Evolutionary conservation across 2,888 invertebrate genomes (phyloP).

Genomic region (Papilio protenor): DNA sequence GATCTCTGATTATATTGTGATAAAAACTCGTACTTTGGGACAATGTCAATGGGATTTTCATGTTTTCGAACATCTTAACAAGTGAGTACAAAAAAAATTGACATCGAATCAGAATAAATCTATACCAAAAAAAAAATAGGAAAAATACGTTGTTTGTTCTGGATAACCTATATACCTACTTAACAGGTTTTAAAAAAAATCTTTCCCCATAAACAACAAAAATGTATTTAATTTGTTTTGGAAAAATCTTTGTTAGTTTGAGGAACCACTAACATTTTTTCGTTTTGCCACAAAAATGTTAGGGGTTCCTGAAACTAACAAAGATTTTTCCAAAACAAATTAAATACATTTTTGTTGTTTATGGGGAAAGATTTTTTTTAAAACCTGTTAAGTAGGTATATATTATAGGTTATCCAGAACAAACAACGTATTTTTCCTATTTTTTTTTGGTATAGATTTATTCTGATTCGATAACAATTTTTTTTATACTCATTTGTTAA

Average conservation of each 20-base stretch:
- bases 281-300: not conserved
- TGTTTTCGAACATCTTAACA: not conserved
- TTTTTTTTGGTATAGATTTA: not conserved
- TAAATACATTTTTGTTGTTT: too few species aligned
- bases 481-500: not conserved
- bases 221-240: too few species aligned
- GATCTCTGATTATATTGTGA: conserved; percentile 43
- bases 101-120: not conserved
- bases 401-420: not conserved
- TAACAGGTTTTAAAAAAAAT: too few species aligned
- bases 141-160: too few species aligned
- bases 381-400: too few species aligned
- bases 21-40: conserved; percentile 15
- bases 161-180: too few species aligned
- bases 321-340: too few species aligned
- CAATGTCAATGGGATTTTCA: not conserved
- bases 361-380: too few species aligned
- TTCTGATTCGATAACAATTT: not conserved
- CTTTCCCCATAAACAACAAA: too few species aligned
- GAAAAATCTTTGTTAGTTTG: too few species aligned
- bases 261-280: too few species aligned
- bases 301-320: not conserved
- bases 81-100: not conserved
- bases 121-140: too few species aligned
- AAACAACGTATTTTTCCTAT: not conserved